Percentiles rank a stretch among this genome's conserved stretches.
Conservation (phyloP, 2,888 invertebrate species). For the Tribolium freemani region DNA sequence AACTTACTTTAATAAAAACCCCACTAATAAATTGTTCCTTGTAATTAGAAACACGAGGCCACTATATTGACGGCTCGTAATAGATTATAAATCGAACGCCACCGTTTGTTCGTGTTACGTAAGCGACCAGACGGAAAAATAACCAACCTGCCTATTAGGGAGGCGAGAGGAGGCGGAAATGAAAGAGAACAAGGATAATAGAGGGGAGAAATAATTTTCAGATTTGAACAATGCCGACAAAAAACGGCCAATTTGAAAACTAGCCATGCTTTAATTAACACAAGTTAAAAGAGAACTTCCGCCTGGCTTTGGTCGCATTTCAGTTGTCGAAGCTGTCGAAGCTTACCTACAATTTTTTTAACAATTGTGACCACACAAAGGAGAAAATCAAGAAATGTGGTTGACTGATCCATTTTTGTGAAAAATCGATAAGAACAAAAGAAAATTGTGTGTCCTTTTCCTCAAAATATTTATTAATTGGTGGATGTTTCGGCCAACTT, state of each 20-base stretch:
- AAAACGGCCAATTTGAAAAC: not conserved
- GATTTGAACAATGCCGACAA: not conserved
- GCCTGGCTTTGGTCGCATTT: too few relatives aligned
- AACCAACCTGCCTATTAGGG: not conserved
- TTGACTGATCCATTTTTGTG: too few relatives aligned
- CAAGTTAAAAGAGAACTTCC: too few relatives aligned
- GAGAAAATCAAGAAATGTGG: too few relatives aligned
- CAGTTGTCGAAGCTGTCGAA: too few relatives aligned
- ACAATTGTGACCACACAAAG: too few relatives aligned
- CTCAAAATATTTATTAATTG: too few relatives aligned
- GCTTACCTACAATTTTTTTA: too few relatives aligned
- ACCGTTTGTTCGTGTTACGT: conserved; percentile 15
- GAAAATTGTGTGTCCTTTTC: too few relatives aligned
- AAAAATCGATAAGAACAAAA: too few relatives aligned
- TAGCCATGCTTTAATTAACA: not conserved
- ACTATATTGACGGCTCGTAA: conserved; percentile 22
- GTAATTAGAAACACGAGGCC: conserved; percentile 43
- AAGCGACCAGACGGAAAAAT: conserved; percentile 8
- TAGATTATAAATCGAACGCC: conserved; percentile 7
- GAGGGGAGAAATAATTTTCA: not conserved
- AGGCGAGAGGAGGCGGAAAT: not conserved
- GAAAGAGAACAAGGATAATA: not conserved
- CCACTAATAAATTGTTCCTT: conserved; percentile 37
- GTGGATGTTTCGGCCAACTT: too few relatives aligned
- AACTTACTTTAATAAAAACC: conserved; percentile 42